Evolutionary conservation across 64 coral and sea anemone genomes (phyloP), one percentile per base, ranked within the genome.

Genomic region (Montipora efflorescens): DNA sequence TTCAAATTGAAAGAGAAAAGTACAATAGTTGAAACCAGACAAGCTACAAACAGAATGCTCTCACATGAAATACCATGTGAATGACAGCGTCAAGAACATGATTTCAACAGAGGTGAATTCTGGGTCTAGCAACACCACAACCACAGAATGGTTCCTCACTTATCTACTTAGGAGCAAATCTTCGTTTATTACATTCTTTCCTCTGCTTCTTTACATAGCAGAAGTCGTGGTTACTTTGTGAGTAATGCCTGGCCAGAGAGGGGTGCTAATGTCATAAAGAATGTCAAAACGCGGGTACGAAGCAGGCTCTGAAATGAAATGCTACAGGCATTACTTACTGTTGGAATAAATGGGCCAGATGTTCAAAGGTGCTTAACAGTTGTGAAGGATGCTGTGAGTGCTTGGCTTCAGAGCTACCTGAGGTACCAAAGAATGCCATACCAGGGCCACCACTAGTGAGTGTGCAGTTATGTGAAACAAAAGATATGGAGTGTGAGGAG

Each of bases 131-230:
- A 84, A 66, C 66, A 84, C 81, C 49, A 84, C 81, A 16, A 58
- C 81, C 36, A 66, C 57, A 84, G 81, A 84, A 84, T 84, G 81
- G 55, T 84, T 84, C 47, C 81, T 84, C 67, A 57, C 67, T 84
- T 58, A 84, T 62, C 82, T 84, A 16, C 82, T 84, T 66, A 84
- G 25, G 82, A 44, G 47, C 15, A 84, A 84, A 84, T 84, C 82
- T 84, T 84, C 59, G 2, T 84, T 84, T 84, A 58, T 84, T 84
- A 84, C 82, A 84, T 84, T 84, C 23, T 84, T 84, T 58, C 82
- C 82, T 25, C 82, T 67, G 58, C 69, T 73, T 73, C 69, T 73
- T 11, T 73, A 73, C 69, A 73, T 73, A 5, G 69, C 69, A 23
- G 69, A 23, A 73, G 69, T 73, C 4, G 22, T 73, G 4, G 69